phyloP scores from a whole-genome alignment of 1,140 invertebrate species.

The Bemisia tabaci region DNA sequence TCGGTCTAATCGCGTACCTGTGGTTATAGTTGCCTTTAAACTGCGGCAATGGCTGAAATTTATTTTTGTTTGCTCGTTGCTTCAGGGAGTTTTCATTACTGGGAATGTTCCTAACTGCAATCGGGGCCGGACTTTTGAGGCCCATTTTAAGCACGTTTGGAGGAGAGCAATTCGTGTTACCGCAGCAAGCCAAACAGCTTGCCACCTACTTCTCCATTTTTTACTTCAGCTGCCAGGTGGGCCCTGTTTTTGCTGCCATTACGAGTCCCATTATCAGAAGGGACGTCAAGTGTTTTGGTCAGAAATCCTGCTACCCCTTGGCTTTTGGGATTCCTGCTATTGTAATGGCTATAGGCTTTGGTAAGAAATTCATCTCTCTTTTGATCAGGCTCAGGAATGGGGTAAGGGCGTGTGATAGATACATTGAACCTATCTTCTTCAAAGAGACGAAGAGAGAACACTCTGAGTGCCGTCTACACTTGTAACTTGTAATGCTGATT shows the following conservation, averaged over 20 bases:
- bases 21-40: not conserved
- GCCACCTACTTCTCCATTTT: conserved; percentile 84
- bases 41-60: not conserved
- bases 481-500: too few species aligned
- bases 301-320: conserved; percentile 69
- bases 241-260: conserved; percentile 77
- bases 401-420: too few species aligned
- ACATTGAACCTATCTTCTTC: too few species aligned
- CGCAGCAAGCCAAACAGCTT: conserved; percentile 58
- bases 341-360: conserved; percentile 71
- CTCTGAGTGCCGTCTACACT: too few species aligned
- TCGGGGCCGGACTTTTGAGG: conserved; percentile 95
- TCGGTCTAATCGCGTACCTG: too few species aligned
- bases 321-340: conserved; percentile 84
- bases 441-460: too few species aligned
- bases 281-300: conserved; percentile 68
- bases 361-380: conserved; percentile 35
- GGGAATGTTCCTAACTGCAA: conserved; percentile 65
- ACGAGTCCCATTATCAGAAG: conserved; percentile 74
- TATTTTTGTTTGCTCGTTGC: conserved; percentile 15
- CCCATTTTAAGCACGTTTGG: conserved; percentile 97
- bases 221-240: conserved; percentile 87
- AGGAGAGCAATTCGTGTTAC: too few species aligned
- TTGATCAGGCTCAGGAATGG: too few species aligned
- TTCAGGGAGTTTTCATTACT: conserved; percentile 54